Evolutionary conservation across 1,140 invertebrate species (phyloP).

Genomic region (Anagrus nilaparvatae): DNA sequence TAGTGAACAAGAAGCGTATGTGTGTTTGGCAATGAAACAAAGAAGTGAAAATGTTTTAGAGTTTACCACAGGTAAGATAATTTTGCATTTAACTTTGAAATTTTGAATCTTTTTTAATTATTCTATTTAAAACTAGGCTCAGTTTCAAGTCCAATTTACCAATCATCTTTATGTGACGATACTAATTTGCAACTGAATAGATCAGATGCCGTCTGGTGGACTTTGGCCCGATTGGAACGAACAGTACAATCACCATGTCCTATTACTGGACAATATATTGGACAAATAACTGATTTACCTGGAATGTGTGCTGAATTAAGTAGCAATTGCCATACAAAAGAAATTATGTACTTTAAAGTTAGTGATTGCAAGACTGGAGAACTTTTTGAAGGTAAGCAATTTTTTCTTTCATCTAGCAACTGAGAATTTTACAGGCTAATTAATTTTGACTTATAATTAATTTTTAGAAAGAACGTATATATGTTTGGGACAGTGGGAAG

Average conservation of each 20-base stretch:
- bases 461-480: slow-evolving; percentile 54
- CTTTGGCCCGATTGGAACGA: slow-evolving; percentile 44
- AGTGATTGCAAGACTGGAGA: slow-evolving; percentile 51
- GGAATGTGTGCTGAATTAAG: slow-evolving; percentile 61
- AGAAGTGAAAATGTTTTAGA: slow-evolving; percentile 56
- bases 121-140: slow-evolving; percentile 21
- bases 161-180: slow-evolving; percentile 35
- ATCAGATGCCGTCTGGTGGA: slow-evolving; percentile 45
- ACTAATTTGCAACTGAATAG: slow-evolving; percentile 28
- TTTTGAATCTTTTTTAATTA: neutral
- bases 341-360: slow-evolving; percentile 64
- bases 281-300: slow-evolving; percentile 53
- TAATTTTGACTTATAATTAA: neutral
- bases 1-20: slow-evolving; percentile 55
- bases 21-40: slow-evolving; percentile 53
- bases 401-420: slow-evolving; percentile 4
- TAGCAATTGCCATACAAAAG: slow-evolving; percentile 58
- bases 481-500: slow-evolving; percentile 62
- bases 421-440: neutral
- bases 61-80: slow-evolving; percentile 39
- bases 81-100: slow-evolving; percentile 3
- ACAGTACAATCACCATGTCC: slow-evolving; percentile 51
- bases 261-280: slow-evolving; percentile 58
- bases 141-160: slow-evolving; percentile 27
- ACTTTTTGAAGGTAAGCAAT: slow-evolving; percentile 50